These are phyloP conservation scores for Intellagama lesueurii DNA, from an alignment of 2,797 vertebrate species.

Conservation along the genomic window DNA sequence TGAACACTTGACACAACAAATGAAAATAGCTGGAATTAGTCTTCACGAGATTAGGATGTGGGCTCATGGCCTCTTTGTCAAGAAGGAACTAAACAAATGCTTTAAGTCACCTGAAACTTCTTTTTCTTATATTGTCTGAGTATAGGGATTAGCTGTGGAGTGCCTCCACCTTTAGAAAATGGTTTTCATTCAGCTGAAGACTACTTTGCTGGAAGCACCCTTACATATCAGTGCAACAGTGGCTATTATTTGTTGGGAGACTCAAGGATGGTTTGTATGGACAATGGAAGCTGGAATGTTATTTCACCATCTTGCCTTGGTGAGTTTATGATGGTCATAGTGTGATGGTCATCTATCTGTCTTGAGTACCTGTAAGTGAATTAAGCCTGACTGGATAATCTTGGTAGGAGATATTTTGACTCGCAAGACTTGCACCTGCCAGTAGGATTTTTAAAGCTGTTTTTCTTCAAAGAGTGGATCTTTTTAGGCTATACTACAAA, in stretches of 20 bases:
- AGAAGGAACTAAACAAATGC: background rate
- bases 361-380: background rate
- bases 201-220: slow-evolving; percentile 88
- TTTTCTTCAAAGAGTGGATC: background rate
- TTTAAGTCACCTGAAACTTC: slow-evolving; percentile 6
- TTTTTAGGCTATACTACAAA: background rate
- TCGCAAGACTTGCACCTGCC: background rate
- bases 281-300: slow-evolving; percentile 91
- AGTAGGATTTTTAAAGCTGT: background rate
- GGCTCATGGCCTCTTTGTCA: background rate
- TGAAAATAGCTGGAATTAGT: slow-evolving; percentile 2
- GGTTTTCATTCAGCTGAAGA: slow-evolving; percentile 89
- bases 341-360: background rate
- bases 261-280: slow-evolving; percentile 88
- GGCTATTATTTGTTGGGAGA: slow-evolving; percentile 96
- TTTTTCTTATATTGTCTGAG: background rate
- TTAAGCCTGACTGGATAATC: background rate
- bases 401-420: background rate
- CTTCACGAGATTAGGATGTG: background rate
- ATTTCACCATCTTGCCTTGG: slow-evolving; percentile 92
- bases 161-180: slow-evolving; percentile 88
- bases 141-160: slow-evolving; percentile 90
- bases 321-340: slow-evolving; percentile 72
- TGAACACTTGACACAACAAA: background rate
- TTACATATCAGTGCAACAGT: slow-evolving; percentile 90